Conservation (phyloP, 2,113 vertebrate genomes). For the Mobula birostris region DNA sequence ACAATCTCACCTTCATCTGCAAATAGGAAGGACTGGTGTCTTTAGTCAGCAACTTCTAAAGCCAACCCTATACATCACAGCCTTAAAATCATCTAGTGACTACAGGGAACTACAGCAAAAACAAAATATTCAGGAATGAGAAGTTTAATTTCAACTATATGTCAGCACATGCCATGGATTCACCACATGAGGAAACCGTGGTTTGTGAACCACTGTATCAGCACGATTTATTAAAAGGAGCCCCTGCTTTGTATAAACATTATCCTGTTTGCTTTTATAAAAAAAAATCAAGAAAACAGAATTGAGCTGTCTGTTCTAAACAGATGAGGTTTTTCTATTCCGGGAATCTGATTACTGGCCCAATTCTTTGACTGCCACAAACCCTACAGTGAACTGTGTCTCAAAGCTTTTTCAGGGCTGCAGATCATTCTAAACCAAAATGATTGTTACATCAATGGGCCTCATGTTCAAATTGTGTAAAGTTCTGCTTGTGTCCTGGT, state of each 20-base stretch:
- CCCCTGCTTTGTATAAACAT: neutral
- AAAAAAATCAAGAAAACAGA: neutral
- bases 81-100: constrained; percentile 60
- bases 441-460: neutral
- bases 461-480: neutral
- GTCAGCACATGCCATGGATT: neutral
- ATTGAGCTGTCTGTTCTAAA: neutral
- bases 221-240: constrained; percentile 44
- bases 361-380: neutral
- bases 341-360: neutral
- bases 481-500: neutral
- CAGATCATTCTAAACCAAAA: neutral
- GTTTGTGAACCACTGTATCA: constrained; percentile 51
- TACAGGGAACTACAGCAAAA: constrained; percentile 59
- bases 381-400: neutral
- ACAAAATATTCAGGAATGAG: constrained; percentile 51
- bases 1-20: neutral
- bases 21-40: neutral
- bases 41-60: constrained; percentile 63
- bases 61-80: constrained; percentile 67
- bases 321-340: neutral
- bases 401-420: neutral
- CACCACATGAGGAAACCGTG: constrained; percentile 36
- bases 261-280: neutral
- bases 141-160: constrained; percentile 6